Evolutionary conservation across 2,888 invertebrate species (phyloP).

Genomic region (Cantharis lateralis): DNA sequence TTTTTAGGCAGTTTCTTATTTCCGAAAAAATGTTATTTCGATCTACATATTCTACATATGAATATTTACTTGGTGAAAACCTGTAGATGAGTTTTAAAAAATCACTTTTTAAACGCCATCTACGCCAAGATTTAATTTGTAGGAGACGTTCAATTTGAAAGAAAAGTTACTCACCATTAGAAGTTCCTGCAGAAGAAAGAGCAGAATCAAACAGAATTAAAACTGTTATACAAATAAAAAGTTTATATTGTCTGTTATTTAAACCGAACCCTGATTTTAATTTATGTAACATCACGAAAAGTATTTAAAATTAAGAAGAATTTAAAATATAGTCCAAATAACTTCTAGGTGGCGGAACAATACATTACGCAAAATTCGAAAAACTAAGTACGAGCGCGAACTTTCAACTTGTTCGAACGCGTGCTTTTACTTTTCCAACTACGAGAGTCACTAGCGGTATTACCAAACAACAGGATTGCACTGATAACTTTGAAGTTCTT

Average conservation of each 20-base stretch:
- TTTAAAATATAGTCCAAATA: slow-evolving; percentile 11
- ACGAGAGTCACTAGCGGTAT: slow-evolving; percentile 40
- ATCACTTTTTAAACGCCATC: slow-evolving; percentile 38
- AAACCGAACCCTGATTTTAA: slow-evolving; percentile 11
- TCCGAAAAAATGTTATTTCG: neutral
- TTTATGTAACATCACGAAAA: slow-evolving; percentile 28
- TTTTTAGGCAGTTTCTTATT: neutral
- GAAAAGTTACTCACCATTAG: slow-evolving; percentile 45
- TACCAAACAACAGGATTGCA: slow-evolving; percentile 44
- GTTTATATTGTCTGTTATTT: slow-evolving; percentile 25
- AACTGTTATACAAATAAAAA: slow-evolving; percentile 37
- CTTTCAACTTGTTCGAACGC: slow-evolving; percentile 37
- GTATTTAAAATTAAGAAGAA: neutral
- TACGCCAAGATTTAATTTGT: slow-evolving; percentile 48
- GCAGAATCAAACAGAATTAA: slow-evolving; percentile 36
- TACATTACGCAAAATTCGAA: slow-evolving; percentile 4
- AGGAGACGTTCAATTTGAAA: slow-evolving; percentile 40
- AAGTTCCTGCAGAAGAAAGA: slow-evolving; percentile 42
- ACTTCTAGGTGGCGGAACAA: slow-evolving; percentile 12
- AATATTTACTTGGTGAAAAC: neutral
- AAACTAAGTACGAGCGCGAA: slow-evolving; percentile 16
- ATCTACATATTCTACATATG: no score
- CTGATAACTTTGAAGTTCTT: slow-evolving; percentile 46
- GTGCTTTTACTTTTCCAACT: slow-evolving; percentile 37
- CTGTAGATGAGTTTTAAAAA: neutral